Evolutionary conservation across 2,113 vertebrate species (phyloP), one percentile per base, ranked within the genome.

Genomic region (Microcebus lehilahytsara): DNA sequence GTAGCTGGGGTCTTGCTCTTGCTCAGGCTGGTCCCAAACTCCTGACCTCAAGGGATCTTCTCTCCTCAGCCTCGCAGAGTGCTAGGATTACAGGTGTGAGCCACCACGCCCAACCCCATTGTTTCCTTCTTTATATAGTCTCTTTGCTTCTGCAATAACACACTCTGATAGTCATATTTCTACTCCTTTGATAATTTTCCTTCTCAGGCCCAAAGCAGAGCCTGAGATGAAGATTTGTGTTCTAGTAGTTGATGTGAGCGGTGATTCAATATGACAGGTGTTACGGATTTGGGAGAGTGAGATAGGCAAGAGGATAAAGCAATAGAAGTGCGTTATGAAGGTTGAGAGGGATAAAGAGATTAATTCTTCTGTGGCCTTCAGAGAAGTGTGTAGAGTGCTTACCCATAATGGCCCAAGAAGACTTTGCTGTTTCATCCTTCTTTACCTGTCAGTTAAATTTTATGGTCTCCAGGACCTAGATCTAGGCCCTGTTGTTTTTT

Each of bases 121-220:
- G 30, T 7, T 69, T 42, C 12, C 62, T 80, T 83, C 9, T 49
- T 69, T 30, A 89, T 22, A 64, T 25, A 40, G 32, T 6, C 51
- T 87, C 46, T 86, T 89, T 89, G 49, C 25, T 60, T 83, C 51
- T 81, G 40, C 25, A 64, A 11, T 71, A 92, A 74, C n/a, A 79
- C 9, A 30, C 2, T 64, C 6, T 79, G 34, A 37, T 89, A 60
- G 30, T 74, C 23, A 25, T 74, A 53, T 85, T 95, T 95, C 49
- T 96, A 9, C 69, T n/a, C 46, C 37, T 91, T 95, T 93, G 30
- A 17, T 87, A 42, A 42, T 89, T 34, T 92, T 89, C 46, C 77
- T 66, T 77, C 71, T 71, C 34, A 74, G 23, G 53, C 10, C 22
- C 9, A 87, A 32, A 92, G 32, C 37, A 97, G 56, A 91, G 80